Evolutionary conservation across 2,797 vertebrate species (phyloP).

Genomic region (Aldrovandia affinis): DNA sequence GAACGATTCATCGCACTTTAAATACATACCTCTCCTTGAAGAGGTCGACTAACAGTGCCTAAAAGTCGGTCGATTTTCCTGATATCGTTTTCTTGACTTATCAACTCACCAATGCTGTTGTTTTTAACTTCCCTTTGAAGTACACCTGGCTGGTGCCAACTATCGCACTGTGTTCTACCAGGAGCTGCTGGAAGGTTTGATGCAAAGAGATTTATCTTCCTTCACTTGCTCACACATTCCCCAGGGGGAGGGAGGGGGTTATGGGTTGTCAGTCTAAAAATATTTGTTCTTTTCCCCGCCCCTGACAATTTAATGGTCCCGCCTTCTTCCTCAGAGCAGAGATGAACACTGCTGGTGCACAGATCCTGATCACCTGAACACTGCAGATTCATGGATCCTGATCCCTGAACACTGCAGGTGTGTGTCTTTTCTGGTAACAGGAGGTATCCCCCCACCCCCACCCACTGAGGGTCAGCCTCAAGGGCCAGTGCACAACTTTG

Average conservation of each 20-base stretch:
- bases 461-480: background rate
- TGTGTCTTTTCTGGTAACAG: no score
- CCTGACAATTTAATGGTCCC: background rate
- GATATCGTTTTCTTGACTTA: constrained; percentile 5
- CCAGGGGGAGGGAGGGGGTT: background rate
- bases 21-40: background rate
- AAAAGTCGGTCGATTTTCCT: background rate
- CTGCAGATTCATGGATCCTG: no score
- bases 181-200: background rate
- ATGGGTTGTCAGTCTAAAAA: background rate
- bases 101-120: background rate
- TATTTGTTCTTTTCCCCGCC: no score
- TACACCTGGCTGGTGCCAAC: background rate
- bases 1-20: background rate
- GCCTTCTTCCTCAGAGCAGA: background rate
- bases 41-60: no score
- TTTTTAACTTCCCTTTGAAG: background rate
- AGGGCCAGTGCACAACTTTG: background rate
- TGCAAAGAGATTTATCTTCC: background rate
- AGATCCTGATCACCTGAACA: background rate
- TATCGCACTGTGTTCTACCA: background rate
- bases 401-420: no score
- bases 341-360: background rate
- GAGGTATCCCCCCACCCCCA: no score
- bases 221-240: background rate